Base-by-base conservation (phyloP, 2,113 vertebrate species). In the Lampris megalopsis region DNA sequence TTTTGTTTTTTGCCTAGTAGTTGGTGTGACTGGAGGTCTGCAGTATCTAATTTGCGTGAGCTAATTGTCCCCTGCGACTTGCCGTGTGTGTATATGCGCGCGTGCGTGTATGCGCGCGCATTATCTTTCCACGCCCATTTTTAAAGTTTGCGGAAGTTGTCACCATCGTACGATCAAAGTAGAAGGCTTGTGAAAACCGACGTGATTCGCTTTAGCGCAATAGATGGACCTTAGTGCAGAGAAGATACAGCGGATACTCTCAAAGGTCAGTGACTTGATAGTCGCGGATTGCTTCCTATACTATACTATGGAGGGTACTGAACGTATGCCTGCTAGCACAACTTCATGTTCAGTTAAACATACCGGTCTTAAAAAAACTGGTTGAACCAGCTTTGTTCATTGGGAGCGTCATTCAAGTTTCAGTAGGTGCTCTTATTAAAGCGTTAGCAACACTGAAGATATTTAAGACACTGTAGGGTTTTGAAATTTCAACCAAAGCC, bases 141-240 rank as follows among this genome's bases (percentile, higher is more conserved):
- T 59, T 38, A 45, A 86, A 88, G 88, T 91, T 92, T 91, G 90
- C 88, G 91, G 91, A 92, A 91, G 89, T 87, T 62, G 24, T 38
- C 24, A n/a, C 13, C 4, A 13, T 53, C n/a, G 42, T 6, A 4
- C 1, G 37, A 61, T 4, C 7, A 42, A 45, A 9, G 41, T 45
- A 1, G 9, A 7, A 9, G 24, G 1, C 7, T 7, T 5, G 43
- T 37, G 41, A 35, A 2, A 40, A 37, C 4, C 9, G 6, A 49
- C n/a, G 0, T 4, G 35, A 8, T 65, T 9, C 13, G 7, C 38
- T 5, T 5, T 42, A 41, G 9, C 10, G 61, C 1, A 48, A 61
- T 61, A 79, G 24, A 95, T 95, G 94, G 93, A 95, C 63, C 82
- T 94, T 1, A 71, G 52, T 1, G 68, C 90, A 8, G 93, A 94